These are phyloP conservation scores for Actinopyga echinites DNA, from an alignment of 53 echinoderm and acorn worm species.

Conservation along the genomic window DNA sequence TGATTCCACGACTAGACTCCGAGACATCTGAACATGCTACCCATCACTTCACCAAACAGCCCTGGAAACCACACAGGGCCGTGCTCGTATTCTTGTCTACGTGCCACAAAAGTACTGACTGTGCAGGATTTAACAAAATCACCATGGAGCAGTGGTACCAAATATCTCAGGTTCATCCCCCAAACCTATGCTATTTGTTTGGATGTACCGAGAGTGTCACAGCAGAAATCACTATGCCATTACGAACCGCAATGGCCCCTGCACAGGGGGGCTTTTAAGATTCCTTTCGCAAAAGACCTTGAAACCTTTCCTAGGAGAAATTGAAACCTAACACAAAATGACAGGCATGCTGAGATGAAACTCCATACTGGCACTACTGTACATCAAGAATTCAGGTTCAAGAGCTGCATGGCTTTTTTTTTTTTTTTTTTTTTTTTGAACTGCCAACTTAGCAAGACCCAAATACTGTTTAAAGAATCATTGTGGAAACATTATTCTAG, in stretches of 20 bases:
- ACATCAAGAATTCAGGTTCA: no score
- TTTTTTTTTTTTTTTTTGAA: no score
- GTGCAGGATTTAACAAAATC: neutral
- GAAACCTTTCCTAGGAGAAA: neutral
- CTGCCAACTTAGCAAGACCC: no score
- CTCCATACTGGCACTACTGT: neutral
- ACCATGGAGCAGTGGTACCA: neutral
- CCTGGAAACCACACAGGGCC: neutral
- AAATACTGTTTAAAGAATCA: no score
- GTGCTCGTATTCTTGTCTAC: neutral
- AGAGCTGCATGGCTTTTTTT: no score
- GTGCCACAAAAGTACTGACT: neutral
- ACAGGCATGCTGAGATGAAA: conserved; percentile 14
- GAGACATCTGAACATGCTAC: neutral
- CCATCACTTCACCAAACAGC: neutral
- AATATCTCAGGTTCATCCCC: neutral
- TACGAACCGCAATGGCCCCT: conserved; percentile 26
- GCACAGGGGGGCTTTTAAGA: conserved; percentile 19
- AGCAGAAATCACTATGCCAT: conserved; percentile 26
- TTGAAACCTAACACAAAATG: conserved; percentile 5
- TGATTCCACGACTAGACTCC: no score
- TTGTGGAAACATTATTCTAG: no score
- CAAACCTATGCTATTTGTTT: neutral
- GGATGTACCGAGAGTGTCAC: conserved; percentile 1
- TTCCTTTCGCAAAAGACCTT: conserved; percentile 18